Percentiles rank a stretch among this genome's conserved stretches.
Evolutionary conservation across 2,888 invertebrate genomes (phyloP).

Genomic region (Rhimphoctona megacephalus): DNA sequence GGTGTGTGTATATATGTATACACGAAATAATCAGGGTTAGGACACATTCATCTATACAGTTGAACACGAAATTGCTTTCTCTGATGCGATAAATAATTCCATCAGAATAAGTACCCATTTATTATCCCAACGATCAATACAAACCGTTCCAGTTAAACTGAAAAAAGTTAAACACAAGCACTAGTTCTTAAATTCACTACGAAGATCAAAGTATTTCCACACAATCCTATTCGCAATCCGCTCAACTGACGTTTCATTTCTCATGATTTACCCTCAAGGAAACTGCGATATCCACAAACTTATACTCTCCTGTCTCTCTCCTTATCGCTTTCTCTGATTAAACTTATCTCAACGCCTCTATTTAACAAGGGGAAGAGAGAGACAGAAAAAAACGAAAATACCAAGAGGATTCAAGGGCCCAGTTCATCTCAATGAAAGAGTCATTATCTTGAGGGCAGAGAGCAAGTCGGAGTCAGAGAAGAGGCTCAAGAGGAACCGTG

Average conservation of each 20-base stretch:
- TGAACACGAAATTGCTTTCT: constrained; percentile 49
- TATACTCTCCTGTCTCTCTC: background rate
- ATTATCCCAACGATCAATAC: constrained; percentile 22
- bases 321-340: constrained; percentile 17
- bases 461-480: constrained; percentile 33
- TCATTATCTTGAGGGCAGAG: constrained; percentile 44
- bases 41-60: background rate
- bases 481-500: constrained; percentile 27
- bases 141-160: background rate
- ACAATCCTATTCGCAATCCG: background rate
- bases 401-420: constrained; percentile 20
- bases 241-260: background rate
- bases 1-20: background rate
- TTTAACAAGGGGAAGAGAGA: background rate
- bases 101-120: constrained; percentile 28
- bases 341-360: constrained; percentile 16
- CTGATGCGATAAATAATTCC: constrained; percentile 56
- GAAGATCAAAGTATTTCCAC: background rate
- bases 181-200: background rate
- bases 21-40: background rate
- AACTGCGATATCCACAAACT: background rate
- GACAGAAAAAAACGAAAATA: constrained; percentile 31
- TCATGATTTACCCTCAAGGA: background rate
- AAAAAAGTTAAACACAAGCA: background rate
- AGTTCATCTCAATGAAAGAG: constrained; percentile 57